Evolutionary conservation across 2,888 invertebrate genomes (phyloP).

Genomic region (Lasioglossum lativentre): DNA sequence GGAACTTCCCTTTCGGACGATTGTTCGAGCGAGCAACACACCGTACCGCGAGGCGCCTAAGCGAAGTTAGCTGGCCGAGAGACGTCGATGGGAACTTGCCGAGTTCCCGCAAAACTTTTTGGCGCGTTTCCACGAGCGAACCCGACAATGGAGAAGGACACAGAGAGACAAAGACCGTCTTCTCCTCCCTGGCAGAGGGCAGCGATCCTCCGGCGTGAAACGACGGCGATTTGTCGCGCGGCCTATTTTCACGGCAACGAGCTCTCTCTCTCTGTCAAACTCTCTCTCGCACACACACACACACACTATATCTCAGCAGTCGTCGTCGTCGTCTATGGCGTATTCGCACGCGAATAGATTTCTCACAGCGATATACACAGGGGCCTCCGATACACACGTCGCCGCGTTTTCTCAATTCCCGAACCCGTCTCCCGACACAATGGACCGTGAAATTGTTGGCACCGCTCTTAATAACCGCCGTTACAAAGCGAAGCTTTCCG

Average conservation of each 20-base stretch:
- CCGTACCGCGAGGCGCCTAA: constrained; percentile 11
- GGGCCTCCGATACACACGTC: constrained; percentile 38
- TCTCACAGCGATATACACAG: constrained; percentile 47
- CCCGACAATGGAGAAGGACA: background rate
- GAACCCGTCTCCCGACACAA: constrained; percentile 69
- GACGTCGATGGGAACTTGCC: constrained; percentile 1
- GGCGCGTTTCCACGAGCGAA: constrained; percentile 44
- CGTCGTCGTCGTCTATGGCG: background rate
- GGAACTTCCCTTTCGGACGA: constrained; percentile 3
- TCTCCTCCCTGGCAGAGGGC: background rate
- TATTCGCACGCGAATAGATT: constrained; percentile 56
- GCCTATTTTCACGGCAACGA: constrained; percentile 54
- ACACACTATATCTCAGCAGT: background rate
- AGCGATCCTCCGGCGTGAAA: constrained; percentile 55
- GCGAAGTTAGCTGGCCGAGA: constrained; percentile 31
- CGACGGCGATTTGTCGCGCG: constrained; percentile 59
- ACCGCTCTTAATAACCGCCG: constrained; percentile 74
- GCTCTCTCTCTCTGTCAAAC: background rate
- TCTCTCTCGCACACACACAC: no score
- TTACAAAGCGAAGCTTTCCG: constrained; percentile 55
- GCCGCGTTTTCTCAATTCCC: constrained; percentile 57
- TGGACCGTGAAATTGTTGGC: constrained; percentile 77
- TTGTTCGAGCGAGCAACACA: constrained; percentile 24
- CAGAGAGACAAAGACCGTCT: background rate
- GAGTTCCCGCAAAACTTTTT: constrained; percentile 43